A percentile compares a stretch with the other conserved stretches of the same genome.
These are phyloP conservation scores for Drosophila triauraria DNA, from an alignment of 1,140 invertebrate species.

Conservation along the genomic window DNA sequence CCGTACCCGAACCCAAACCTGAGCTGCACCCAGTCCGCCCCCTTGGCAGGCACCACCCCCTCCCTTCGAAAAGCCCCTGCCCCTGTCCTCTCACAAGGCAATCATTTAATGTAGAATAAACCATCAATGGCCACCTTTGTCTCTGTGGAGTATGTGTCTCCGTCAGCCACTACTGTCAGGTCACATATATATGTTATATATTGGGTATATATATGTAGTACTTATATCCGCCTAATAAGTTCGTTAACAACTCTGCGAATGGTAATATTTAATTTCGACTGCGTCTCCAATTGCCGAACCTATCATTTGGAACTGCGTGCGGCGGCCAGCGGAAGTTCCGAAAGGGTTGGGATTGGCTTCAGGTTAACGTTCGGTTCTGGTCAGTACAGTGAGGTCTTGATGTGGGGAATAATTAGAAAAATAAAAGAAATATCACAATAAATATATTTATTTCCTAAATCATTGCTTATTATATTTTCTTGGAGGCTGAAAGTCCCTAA, in stretches of 20 bases:
- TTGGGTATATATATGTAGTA: conserved; percentile 5
- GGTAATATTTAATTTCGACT: conserved; percentile 60
- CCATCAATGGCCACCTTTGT: conserved; percentile 9
- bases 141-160: not conserved
- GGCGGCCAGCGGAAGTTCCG: conserved; percentile 38
- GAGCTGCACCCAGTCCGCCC: conserved; percentile 9
- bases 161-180: conserved; percentile 1
- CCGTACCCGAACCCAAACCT: conserved; percentile 2
- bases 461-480: not conserved
- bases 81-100: conserved; percentile 12
- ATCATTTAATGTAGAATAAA: conserved; percentile 46
- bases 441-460: not conserved
- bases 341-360: conserved; percentile 55
- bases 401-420: not conserved
- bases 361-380: not conserved
- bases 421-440: too few relatives aligned
- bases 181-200: not conserved
- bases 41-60: conserved; percentile 12
- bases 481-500: too few relatives aligned
- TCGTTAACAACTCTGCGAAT: conserved; percentile 74
- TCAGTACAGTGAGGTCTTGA: not conserved
- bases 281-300: conserved; percentile 51
- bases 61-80: not conserved
- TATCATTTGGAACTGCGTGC: conserved; percentile 60
- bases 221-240: conserved; percentile 68